Base-by-base conservation (phyloP, 1,140 invertebrate species). In the Heliconius eleuchia region DNA sequence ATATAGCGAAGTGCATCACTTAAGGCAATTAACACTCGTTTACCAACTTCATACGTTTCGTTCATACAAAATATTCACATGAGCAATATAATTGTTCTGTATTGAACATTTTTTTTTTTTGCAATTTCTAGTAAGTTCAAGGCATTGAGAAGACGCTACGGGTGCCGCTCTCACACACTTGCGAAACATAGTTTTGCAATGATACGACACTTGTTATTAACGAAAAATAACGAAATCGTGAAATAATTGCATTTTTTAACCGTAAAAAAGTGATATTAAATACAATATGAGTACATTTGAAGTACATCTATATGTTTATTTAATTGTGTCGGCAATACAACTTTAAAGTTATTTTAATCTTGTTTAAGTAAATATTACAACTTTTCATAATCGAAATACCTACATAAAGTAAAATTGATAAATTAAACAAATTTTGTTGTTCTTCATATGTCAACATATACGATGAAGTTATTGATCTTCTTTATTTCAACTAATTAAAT, bases 61-160 rank as follows among this genome's bases (percentile, higher is more conserved):
- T 16, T 11, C 57, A 66, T 30, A 66, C 13, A 30, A 30, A 30
- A 11, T 66, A 66, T 66, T 66, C 60, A 66, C 60, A 66, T 66
- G 60, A 66, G 1, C 23, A 13, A 34, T 72, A 72, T 72, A 72
- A 72, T 72, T 72, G 34, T 72, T 72, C 1, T 66, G 60, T 66
- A 66, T 66, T 66, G 60, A 66, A 66, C 60, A 66, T 27, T 34
- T 83, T 83, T 34, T 83, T 83, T 83, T 83, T 78, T 39, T 57
- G 73, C 72, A 83, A 81, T 83, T 83, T 81, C 77, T 81, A 80
- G 71, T 80, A 83, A 85, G 84, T 85, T 85, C 79, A 84, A 84
- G 84, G 77, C 74, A 70, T 76, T 79, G 81, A 76, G 75, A 79
- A 79, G 77, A 82, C 55, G 77, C 46, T n/a, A n/a, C 77, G 50